Base-by-base conservation (phyloP, 2,113 vertebrate genomes). In the Ceyx melanurus region DNA sequence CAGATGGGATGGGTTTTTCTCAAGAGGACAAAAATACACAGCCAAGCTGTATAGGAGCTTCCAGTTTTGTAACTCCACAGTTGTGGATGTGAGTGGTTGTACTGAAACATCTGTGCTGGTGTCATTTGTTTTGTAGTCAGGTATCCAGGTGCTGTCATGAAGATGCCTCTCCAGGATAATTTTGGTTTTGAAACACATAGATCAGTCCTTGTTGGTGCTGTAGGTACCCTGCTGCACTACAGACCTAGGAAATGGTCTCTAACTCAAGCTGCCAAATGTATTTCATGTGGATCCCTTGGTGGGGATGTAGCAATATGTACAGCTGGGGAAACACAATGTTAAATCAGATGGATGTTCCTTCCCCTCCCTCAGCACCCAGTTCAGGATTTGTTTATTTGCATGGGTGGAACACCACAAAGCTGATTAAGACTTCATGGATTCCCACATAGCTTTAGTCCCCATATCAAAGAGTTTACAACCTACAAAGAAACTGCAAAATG, bases 301-400 rank as follows among this genome's bases (percentile, higher is more conserved):
- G 76, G 68, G 15, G 22, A 53, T 79, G 60, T 64, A 82, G 21
- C 42, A 81, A 15, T 72, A 72, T 3, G 21, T 88, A 57, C 15
- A 23, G 17, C 48, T 85, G 56, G 16, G 46, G 56, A 87, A 90
- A 70, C 64, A 64, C 45, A 74, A 76, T 13, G 43, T 76, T 87
- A 76, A 87, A 91, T 60, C 33, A 25, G 11, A 13, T 31, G 50
- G 46, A 33, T 73, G 54, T 79, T 82, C 71, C 46, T 82, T 79
- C 33, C 29, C 16, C 13, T 82, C 42, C 84, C 71, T 58, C 64
- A 72, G 61, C 42, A 45, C 46, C 35, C 5, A 1, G 26, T 87
- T 89, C 78, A 64, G 18, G 68, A 88, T 91, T 92, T 68, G 45
- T 84, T 68, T 84, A 88, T 96, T 96, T 95, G 84, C 85, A 57